phyloP scores from a whole-genome alignment of 2,888 invertebrate genomes.

The Eremobia ochroleuca region DNA sequence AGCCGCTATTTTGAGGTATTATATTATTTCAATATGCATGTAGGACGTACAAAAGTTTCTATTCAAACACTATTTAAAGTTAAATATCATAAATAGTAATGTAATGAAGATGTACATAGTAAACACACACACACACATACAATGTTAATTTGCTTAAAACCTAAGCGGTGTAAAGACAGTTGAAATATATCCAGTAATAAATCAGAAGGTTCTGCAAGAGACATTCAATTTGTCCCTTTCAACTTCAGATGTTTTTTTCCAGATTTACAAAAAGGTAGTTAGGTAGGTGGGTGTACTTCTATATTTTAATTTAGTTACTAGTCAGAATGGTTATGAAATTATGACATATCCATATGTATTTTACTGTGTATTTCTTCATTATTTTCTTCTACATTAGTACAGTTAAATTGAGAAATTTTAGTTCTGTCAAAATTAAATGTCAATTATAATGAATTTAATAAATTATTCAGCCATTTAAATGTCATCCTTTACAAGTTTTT shows the following conservation, averaged over 20 bases:
- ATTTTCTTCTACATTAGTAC: too few relatives aligned
- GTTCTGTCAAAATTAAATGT: too few relatives aligned
- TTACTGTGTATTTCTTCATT: too few relatives aligned
- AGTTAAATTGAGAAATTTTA: too few relatives aligned
- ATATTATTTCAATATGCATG: not conserved
- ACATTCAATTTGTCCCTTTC: constrained; percentile 56
- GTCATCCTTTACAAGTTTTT: too few relatives aligned
- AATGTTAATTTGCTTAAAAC: constrained; percentile 22
- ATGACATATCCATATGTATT: too few relatives aligned
- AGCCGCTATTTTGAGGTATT: not conserved
- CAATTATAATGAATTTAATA: too few relatives aligned
- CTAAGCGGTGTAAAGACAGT: constrained; percentile 11
- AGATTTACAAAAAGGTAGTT: constrained; percentile 14
- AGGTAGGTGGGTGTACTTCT: too few relatives aligned
- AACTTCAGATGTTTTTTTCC: constrained; percentile 48
- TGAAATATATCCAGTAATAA: constrained; percentile 44
- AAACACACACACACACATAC: not conserved
- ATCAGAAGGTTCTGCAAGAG: constrained; percentile 53
- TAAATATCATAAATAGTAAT: not conserved
- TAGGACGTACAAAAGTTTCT: not conserved
- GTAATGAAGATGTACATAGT: not conserved
- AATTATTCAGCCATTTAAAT: too few relatives aligned
- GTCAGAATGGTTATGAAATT: too few relatives aligned
- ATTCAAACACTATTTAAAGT: not conserved
- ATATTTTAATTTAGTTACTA: too few relatives aligned